Percentiles rank a stretch among this genome's conserved stretches.
phyloP scores from a whole-genome alignment of 2,888 invertebrate genomes.

The Spialia ferax region DNA sequence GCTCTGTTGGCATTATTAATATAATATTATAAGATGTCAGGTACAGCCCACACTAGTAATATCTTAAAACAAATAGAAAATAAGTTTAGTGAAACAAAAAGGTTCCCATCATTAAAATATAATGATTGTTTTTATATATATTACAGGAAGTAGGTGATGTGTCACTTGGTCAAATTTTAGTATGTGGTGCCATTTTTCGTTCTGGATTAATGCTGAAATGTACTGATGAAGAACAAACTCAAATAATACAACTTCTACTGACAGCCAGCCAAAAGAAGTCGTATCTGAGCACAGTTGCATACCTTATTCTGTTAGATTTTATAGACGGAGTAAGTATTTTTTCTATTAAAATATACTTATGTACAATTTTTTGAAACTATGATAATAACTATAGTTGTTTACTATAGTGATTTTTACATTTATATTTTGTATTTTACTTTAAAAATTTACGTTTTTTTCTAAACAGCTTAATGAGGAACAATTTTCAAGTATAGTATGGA shows the following conservation, averaged over 20 bases:
- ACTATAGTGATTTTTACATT: too few species aligned
- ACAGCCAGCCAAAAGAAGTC: slow-evolving; percentile 87
- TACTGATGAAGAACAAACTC: slow-evolving; percentile 76
- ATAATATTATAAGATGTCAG: too few species aligned
- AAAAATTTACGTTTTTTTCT: not conserved
- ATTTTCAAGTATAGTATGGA: slow-evolving; percentile 87
- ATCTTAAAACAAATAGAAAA: too few species aligned
- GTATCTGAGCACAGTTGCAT: slow-evolving; percentile 87
- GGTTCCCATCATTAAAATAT: not conserved
- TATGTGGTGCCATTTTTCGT: slow-evolving; percentile 90
- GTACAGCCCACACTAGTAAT: too few species aligned
- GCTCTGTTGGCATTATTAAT: too few species aligned
- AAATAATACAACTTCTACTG: slow-evolving; percentile 70
- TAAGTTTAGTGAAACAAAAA: too few species aligned
- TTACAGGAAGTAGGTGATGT: slow-evolving; percentile 91
- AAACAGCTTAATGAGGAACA: slow-evolving; percentile 81
- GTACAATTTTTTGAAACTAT: too few species aligned
- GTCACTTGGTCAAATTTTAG: slow-evolving; percentile 89
- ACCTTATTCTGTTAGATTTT: slow-evolving; percentile 88
- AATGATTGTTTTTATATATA: not conserved
- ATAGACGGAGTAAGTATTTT: slow-evolving; percentile 81
- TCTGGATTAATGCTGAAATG: slow-evolving; percentile 86
- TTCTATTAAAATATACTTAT: too few species aligned
- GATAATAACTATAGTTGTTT: too few species aligned
- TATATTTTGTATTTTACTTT: not conserved